Evolutionary conservation across 2,797 vertebrate genomes (phyloP), one percentile per base, ranked within the genome.

Genomic region (Acanthurus lineatus): DNA sequence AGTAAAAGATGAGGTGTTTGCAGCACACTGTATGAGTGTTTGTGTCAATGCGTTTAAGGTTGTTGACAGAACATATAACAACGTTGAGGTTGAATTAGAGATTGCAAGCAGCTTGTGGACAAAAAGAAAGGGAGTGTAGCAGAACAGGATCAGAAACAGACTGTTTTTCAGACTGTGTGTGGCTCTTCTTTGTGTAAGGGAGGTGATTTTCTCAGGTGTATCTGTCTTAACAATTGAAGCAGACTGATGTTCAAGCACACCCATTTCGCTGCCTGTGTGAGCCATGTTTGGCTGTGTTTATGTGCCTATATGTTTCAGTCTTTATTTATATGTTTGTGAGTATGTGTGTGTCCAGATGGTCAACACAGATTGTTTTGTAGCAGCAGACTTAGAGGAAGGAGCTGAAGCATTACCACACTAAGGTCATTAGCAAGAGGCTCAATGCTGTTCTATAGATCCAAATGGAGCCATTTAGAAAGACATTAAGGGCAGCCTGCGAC

Each of bases 391-490:
- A 80, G 77, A 83, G 68, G 52, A 81, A 87, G 67, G 52, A 90
- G 88, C 25, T 84, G 76, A 88, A 84, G 81, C 47, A 19, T 84
- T 87, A 89, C 88, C 74, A 73, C 77, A 77, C 70, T 52, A 56
- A 82, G 82, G 81, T 90, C 85, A 87, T 90, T 91, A 88, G 76
- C 73, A 79, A 76, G 77, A 85, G 78, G 76, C 82, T 86, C 76
- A 87, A 77, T 58, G 60, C 73, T 86, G 67, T 83, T 91, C 82
- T 88, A 81, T 76, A 84, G 73, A 83, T 79, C 77, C 77, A 91
- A 91, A 90, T 83, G 60, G 81, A 69, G 67, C 75, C 63, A 88
- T 91, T 91, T 88, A 86, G 82, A 89, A 72, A 83, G 64, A 82
- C 81, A 85, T 90, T 90, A 90, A 65, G 74, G 73, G 22, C 72